Conservation (phyloP, 2,113 vertebrate species). For the Suncus etruscus region DNA sequence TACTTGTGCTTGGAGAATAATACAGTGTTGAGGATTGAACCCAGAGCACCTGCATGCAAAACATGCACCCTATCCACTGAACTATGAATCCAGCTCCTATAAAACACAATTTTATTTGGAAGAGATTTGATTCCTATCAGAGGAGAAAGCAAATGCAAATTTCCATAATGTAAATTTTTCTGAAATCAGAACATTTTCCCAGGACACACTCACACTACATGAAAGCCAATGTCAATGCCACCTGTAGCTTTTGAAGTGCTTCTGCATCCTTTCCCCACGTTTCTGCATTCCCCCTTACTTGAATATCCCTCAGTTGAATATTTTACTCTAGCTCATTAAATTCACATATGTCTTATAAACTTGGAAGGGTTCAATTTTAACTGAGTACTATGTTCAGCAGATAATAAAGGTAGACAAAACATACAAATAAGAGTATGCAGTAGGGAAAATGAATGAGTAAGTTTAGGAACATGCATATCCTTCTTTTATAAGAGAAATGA, state of each 20-base stretch:
- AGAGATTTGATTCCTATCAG: background rate
- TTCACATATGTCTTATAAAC: background rate
- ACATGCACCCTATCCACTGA: no score
- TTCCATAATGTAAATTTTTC: conserved; percentile 43
- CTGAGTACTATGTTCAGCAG: background rate
- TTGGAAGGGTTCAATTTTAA: conserved; percentile 2
- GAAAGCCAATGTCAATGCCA: background rate
- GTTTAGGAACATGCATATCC: background rate
- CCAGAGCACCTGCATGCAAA: no score
- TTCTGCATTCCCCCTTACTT: background rate
- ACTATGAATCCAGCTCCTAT: background rate
- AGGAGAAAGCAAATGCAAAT: background rate
- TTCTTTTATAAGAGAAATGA: background rate
- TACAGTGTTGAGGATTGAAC: no score
- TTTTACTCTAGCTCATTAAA: background rate
- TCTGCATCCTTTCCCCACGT: background rate
- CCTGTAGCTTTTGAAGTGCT: background rate
- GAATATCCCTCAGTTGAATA: background rate
- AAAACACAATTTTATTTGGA: background rate
- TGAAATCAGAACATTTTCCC: conserved; percentile 1
- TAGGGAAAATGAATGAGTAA: background rate
- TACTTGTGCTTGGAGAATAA: no score
- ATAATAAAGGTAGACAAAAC: background rate
- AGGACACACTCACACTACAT: background rate
- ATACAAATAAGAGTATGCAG: background rate